These are phyloP conservation scores for Hesperia comma DNA, from an alignment of 2,888 invertebrate species.

Conservation along the genomic window DNA sequence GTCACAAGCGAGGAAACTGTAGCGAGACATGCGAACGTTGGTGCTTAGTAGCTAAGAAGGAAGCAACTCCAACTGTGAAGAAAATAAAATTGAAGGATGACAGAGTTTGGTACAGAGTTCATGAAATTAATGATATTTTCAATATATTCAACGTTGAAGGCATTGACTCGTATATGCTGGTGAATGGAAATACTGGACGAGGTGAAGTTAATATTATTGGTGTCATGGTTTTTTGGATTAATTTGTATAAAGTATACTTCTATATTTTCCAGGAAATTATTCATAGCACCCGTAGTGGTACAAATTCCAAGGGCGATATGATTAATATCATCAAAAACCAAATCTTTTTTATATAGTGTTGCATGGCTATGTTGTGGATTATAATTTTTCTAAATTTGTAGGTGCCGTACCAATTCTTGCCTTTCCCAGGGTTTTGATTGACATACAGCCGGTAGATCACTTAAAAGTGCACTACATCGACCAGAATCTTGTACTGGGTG, in stretches of 20 bases:
- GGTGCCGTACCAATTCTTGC: conserved; percentile 66
- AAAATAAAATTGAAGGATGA: conserved; percentile 62
- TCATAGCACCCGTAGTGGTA: no score
- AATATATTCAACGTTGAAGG: conserved; percentile 72
- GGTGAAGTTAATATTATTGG: conserved; percentile 37
- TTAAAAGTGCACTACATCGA: conserved; percentile 70
- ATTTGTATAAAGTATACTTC: no score
- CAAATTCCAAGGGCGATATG: no score
- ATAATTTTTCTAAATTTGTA: conserved; percentile 47
- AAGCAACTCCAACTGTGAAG: conserved; percentile 53
- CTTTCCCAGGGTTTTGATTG: conserved; percentile 81
- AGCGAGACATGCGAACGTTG: conserved; percentile 49
- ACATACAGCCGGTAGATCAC: conserved; percentile 84
- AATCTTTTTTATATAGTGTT: no score
- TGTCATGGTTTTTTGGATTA: no score
- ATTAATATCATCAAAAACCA: no score
- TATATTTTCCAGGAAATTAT: no score
- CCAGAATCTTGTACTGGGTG: conserved; percentile 79
- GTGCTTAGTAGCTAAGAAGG: conserved; percentile 78
- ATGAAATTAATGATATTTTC: conserved; percentile 77
- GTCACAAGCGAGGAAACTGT: conserved; percentile 45
- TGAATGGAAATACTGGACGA: conserved; percentile 80
- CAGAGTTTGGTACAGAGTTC: conserved; percentile 81
- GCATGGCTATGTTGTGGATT: neutral
- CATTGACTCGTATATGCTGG: conserved; percentile 83